These are phyloP conservation scores for Lota lota DNA, from an alignment of 2,113 vertebrate species.

Conservation along the genomic window DNA sequence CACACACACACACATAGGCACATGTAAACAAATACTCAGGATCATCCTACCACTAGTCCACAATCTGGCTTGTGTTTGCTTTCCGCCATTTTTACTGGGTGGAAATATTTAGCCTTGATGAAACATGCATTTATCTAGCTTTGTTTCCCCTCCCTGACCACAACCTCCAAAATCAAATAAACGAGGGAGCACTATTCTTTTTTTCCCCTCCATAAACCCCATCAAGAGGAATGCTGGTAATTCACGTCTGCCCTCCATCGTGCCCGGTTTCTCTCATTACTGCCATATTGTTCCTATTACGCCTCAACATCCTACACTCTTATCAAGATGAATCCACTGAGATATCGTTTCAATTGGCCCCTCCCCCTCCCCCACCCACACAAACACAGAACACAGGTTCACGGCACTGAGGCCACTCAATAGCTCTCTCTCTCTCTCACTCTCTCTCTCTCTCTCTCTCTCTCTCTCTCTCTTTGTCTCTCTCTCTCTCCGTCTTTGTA, in stretches of 20 bases:
- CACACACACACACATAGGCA: slow-evolving; percentile 36
- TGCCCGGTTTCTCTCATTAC: slow-evolving; percentile 59
- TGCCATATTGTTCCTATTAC: slow-evolving; percentile 66
- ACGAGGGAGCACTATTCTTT: slow-evolving; percentile 63
- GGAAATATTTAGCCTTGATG: slow-evolving; percentile 74
- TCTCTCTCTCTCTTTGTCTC: slow-evolving; percentile 10
- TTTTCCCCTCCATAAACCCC: slow-evolving; percentile 62
- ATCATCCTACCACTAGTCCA: slow-evolving; percentile 56
- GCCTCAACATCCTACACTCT: slow-evolving; percentile 58
- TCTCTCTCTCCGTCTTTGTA: neutral
- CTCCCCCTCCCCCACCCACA: slow-evolving; percentile 46
- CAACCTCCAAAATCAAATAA: slow-evolving; percentile 74
- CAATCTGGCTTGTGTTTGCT: slow-evolving; percentile 74
- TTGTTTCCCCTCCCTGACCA: slow-evolving; percentile 47
- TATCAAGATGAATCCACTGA: slow-evolving; percentile 65
- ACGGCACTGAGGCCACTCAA: no score
- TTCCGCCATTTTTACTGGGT: slow-evolving; percentile 63
- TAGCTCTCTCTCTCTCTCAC: slow-evolving; percentile 3
- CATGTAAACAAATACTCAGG: slow-evolving; percentile 71
- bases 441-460: neutral
- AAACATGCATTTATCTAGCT: slow-evolving; percentile 70
- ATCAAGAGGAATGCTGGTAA: slow-evolving; percentile 69
- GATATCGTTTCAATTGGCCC: slow-evolving; percentile 63
- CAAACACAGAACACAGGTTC: slow-evolving; percentile 46
- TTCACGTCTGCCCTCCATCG: slow-evolving; percentile 58